A percentile compares a stretch with the other conserved stretches of the same genome.
phyloP scores from a whole-genome alignment of 2,888 invertebrate species.

The Doris montereyensis region DNA sequence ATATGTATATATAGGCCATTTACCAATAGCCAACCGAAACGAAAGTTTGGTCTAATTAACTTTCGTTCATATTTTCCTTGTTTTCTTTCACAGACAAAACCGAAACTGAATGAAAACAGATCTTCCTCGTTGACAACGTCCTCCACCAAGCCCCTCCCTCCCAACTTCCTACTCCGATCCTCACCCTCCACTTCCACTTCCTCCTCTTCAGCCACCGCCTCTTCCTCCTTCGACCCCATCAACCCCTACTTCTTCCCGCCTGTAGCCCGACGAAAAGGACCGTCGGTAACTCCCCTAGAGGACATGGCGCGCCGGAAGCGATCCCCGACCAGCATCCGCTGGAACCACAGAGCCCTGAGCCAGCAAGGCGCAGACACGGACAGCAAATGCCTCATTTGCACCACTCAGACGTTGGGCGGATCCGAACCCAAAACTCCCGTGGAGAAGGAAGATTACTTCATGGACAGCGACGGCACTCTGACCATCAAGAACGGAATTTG shows the following conservation, averaged over 20 bases:
- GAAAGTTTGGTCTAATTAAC: too few relatives aligned
- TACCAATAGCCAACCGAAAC: too few relatives aligned
- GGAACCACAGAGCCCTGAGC: not conserved
- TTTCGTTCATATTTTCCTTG: too few relatives aligned
- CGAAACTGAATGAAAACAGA: not conserved
- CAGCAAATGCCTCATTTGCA: slow-evolving; percentile 26
- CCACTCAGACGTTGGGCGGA: not conserved
- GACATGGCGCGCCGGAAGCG: slow-evolving; percentile 25
- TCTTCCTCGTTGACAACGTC: not conserved
- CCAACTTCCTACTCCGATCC: not conserved
- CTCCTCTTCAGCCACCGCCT: not conserved
- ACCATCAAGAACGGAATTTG: slow-evolving; percentile 38
- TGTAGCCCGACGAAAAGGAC: not conserved
- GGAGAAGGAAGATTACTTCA: slow-evolving; percentile 36
- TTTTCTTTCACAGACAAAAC: not conserved
- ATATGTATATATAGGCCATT: too few relatives aligned
- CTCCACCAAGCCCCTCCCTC: not conserved
- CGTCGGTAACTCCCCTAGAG: not conserved
- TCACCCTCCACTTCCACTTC: not conserved
- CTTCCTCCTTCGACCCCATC: slow-evolving; percentile 15
- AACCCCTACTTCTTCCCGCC: not conserved
- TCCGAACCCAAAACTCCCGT: not conserved
- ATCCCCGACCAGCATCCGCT: slow-evolving; percentile 16
- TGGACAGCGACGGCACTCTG: slow-evolving; percentile 39
- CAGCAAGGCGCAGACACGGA: not conserved